phyloP scores from a whole-genome alignment of 2,113 vertebrate species.

The Thunnus thynnus region DNA sequence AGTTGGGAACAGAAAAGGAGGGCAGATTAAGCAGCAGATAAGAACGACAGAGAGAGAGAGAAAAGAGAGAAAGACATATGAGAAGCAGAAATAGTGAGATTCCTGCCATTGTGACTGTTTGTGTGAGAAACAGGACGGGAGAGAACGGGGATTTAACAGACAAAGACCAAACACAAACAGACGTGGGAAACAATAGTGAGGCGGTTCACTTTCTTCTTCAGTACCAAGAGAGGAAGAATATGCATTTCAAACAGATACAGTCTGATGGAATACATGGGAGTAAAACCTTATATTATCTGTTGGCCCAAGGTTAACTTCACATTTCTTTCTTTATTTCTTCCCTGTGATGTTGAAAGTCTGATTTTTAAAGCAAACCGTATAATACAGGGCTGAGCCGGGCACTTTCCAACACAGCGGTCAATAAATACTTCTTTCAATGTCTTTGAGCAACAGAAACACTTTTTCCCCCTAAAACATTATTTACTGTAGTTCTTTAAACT shows the following conservation, averaged over 20 bases:
- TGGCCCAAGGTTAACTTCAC: slow-evolving; percentile 34
- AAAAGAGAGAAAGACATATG: slow-evolving; percentile 60
- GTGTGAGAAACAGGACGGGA: slow-evolving; percentile 24
- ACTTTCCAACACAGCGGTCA: slow-evolving; percentile 6
- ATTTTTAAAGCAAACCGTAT: slow-evolving; percentile 12
- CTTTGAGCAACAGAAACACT: background rate
- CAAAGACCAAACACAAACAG: slow-evolving; percentile 59
- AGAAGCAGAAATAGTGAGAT: slow-evolving; percentile 65
- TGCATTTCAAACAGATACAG: slow-evolving; percentile 63
- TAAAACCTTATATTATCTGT: slow-evolving; percentile 31
- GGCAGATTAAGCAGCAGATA: slow-evolving; percentile 65
- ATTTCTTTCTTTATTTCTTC: background rate
- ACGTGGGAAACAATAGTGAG: slow-evolving; percentile 57
- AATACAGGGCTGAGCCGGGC: background rate
- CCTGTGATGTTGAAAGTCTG: slow-evolving; percentile 11
- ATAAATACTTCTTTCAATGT: background rate
- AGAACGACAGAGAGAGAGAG: slow-evolving; percentile 4
- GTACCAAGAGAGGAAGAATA: slow-evolving; percentile 41
- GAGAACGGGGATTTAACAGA: slow-evolving; percentile 63
- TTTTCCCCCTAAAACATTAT: background rate
- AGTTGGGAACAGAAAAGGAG: slow-evolving; percentile 40
- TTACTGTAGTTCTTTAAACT: background rate
- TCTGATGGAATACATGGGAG: slow-evolving; percentile 28
- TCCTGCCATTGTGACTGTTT: slow-evolving; percentile 72
- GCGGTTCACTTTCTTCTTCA: slow-evolving; percentile 44